These are phyloP conservation scores for Drosophila takahashii DNA, from an alignment of 1,140 invertebrate species.

Conservation along the genomic window DNA sequence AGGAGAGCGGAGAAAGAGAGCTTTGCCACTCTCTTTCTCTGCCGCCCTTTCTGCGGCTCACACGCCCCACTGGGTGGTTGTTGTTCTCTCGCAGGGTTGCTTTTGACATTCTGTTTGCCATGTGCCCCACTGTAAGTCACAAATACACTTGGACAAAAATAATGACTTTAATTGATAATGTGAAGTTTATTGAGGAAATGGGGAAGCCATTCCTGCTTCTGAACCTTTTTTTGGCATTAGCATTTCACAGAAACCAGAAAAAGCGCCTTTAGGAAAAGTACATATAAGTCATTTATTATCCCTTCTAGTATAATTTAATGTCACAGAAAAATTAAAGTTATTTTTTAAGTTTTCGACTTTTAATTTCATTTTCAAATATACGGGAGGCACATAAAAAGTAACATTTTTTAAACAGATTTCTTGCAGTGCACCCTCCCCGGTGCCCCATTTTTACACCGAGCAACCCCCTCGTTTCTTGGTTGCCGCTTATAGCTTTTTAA, in stretches of 20 bases:
- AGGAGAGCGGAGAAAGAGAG: not conserved
- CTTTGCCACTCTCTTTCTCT: slow-evolving; percentile 17
- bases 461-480: slow-evolving; percentile 34
- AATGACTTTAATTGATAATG: no score
- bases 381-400: no score
- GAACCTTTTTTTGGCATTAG: no score
- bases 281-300: no score
- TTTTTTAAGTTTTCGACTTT: no score
- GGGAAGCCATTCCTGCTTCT: no score
- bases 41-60: slow-evolving; percentile 35
- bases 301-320: no score
- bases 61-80: slow-evolving; percentile 72
- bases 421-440: slow-evolving; percentile 8
- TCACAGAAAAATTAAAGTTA: no score
- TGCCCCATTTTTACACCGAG: slow-evolving; percentile 13
- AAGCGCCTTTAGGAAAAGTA: no score
- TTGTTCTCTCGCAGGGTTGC: slow-evolving; percentile 61
- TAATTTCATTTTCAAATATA: no score
- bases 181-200: not conserved
- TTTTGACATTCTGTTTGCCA: slow-evolving; percentile 60
- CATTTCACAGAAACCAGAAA: no score
- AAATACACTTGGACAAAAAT: slow-evolving; percentile 1
- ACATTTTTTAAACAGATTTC: not conserved
- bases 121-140: slow-evolving; percentile 62
- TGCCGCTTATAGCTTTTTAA: slow-evolving; percentile 73